Base-by-base conservation (phyloP, 2,888 invertebrate species). In the Drosophila melanosoma region DNA sequence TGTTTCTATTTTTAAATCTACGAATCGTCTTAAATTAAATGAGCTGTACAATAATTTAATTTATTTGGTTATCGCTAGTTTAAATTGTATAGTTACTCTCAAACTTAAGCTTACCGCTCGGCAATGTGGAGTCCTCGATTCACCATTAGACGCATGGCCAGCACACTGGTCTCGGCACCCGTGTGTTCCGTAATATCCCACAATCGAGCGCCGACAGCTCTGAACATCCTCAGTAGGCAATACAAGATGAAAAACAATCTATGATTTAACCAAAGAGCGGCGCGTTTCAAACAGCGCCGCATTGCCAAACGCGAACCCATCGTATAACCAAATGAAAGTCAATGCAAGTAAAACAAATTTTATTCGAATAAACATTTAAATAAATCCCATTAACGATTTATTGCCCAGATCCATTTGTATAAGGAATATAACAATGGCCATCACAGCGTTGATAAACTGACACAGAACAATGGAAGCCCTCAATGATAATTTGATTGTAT, bases 371-470 rank as follows among this genome's bases (percentile, higher is more conserved):
- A n/a, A 2, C 35, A 7, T n/a, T 48, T 48, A 68, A 40, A 42
- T 42, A 51, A 62, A 67, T 7, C 73, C 80, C 59, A 79, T 81
- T 66, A 91, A 61, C 8, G 86, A 82, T 62, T 82, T 77, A 59
- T 81, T 87, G 36, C 90, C 89, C 68, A 92, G 74, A 62, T 92
- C 92, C 48, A 91, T 88, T 85, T 92, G 92, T 54, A 92, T 84
- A 0, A 92, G 84, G 61, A 92, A 92, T 74, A 91, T 90, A 20
- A 92, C 87, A 74, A 90, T 91, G 62, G 82, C 78, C 48, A 88
- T 76, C 61, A 92, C 59, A 15, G 86, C 89, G 36, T 85, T 87
- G 59, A 84, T 68, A 40, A 92, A 80, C 92, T 92, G 76, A 1
- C 57, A 56, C 20, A 23, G 29, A 70, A 73, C 61, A 82, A 78